These are phyloP conservation scores for Aromia moschata DNA, from an alignment of 2,888 invertebrate species.

Conservation along the genomic window DNA sequence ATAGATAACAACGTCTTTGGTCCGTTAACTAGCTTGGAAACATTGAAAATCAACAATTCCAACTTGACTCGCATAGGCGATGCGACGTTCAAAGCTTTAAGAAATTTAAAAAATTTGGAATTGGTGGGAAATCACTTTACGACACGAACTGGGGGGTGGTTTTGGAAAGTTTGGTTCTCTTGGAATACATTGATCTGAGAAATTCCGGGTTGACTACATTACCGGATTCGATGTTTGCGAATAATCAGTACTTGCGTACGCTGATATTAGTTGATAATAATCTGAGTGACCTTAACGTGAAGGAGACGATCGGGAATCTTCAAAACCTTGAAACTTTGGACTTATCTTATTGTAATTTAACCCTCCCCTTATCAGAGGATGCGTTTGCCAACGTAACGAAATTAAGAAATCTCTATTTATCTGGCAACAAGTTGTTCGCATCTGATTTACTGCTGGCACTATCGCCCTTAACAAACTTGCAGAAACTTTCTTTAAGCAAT, in stretches of 20 bases:
- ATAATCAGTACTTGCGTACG: slow-evolving; percentile 71
- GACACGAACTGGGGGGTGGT: slow-evolving; percentile 70
- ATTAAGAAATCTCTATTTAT: slow-evolving; percentile 71
- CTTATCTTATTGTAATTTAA: slow-evolving; percentile 74
- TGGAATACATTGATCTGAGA: slow-evolving; percentile 72
- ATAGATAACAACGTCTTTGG: slow-evolving; percentile 71
- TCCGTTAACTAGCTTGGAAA: slow-evolving; percentile 72
- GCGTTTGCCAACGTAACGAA: slow-evolving; percentile 75
- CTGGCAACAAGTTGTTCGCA: slow-evolving; percentile 75
- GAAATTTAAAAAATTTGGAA: slow-evolving; percentile 72
- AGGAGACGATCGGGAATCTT: slow-evolving; percentile 71
- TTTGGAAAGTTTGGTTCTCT: slow-evolving; percentile 68
- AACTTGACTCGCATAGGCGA: slow-evolving; percentile 69
- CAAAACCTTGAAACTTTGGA: slow-evolving; percentile 73
- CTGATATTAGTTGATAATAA: slow-evolving; percentile 74
- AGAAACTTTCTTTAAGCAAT: slow-evolving; percentile 73
- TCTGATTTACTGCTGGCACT: slow-evolving; percentile 74
- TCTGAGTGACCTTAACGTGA: slow-evolving; percentile 71
- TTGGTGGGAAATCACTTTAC: slow-evolving; percentile 72
- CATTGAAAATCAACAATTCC: slow-evolving; percentile 73
- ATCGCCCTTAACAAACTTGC: slow-evolving; percentile 71
- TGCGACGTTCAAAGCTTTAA: slow-evolving; percentile 67
- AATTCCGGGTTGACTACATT: slow-evolving; percentile 70
- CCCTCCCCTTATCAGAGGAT: slow-evolving; percentile 73
- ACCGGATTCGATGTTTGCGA: slow-evolving; percentile 72